These are phyloP conservation scores for Microctonus brassicae DNA, from an alignment of 2,888 invertebrate genomes.

Conservation along the genomic window DNA sequence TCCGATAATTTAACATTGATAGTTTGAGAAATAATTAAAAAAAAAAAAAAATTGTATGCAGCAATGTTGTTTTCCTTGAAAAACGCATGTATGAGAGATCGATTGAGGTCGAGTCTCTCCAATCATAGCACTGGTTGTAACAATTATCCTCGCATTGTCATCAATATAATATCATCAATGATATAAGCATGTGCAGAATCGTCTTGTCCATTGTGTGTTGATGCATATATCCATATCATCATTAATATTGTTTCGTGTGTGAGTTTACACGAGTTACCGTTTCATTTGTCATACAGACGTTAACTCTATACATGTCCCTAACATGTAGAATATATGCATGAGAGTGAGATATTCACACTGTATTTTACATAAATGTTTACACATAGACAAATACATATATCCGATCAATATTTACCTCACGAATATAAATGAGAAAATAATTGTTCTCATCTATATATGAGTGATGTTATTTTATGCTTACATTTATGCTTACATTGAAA, in stretches of 20 bases:
- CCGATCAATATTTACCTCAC: background rate
- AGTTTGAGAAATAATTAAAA: no score
- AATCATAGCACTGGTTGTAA: background rate
- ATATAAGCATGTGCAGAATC: background rate
- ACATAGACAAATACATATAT: background rate
- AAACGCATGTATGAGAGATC: conserved; percentile 32
- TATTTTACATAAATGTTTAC: background rate
- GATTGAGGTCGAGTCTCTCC: conserved; percentile 46
- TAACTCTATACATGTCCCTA: background rate
- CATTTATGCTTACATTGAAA: background rate
- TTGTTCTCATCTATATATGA: background rate
- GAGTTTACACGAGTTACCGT: conserved; percentile 1
- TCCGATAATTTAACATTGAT: no score
- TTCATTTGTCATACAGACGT: background rate
- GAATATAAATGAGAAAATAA: background rate
- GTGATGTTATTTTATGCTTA: background rate
- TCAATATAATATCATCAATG: conserved; percentile 18
- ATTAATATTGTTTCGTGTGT: background rate
- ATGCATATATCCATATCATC: background rate
- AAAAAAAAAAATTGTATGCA: conserved; percentile 46
- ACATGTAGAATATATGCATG: background rate
- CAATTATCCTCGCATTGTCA: conserved; percentile 19
- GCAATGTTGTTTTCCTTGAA: conserved; percentile 56
- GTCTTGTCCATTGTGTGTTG: conserved; percentile 41
- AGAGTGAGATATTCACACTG: no score